Conservation (phyloP, 64 coral and sea anemone genomes). For the Acropora tenuis region DNA sequence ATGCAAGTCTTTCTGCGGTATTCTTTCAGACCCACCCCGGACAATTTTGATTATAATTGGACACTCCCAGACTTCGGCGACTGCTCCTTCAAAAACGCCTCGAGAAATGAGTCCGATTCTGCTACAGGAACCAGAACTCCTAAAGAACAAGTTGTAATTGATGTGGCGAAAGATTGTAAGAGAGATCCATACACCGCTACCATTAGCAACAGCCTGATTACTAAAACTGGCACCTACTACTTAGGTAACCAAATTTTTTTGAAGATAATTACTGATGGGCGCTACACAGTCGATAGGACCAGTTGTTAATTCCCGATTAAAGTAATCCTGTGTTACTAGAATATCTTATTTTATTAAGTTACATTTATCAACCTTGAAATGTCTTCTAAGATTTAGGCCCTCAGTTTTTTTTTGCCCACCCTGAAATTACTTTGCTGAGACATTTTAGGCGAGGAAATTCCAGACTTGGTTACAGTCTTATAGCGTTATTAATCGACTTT, state of each 20-base stretch:
- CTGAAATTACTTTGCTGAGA: too few relatives aligned
- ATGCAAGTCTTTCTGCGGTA: conserved; percentile 50
- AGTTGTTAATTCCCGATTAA: too few relatives aligned
- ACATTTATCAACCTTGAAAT: too few relatives aligned
- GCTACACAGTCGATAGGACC: too few relatives aligned
- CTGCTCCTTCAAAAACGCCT: conserved; percentile 43
- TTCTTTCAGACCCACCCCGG: conserved; percentile 33
- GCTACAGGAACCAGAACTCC: background rate
- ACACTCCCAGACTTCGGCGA: conserved; percentile 76
- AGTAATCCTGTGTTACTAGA: too few relatives aligned
- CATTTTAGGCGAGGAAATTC: too few relatives aligned
- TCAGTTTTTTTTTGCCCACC: too few relatives aligned
- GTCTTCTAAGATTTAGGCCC: too few relatives aligned
- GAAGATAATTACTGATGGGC: too few relatives aligned
- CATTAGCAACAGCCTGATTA: conserved; percentile 55
- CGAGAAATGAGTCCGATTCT: conserved; percentile 1
- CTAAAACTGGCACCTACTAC: conserved; percentile 57
- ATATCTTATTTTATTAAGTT: too few relatives aligned
- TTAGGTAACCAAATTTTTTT: conserved; percentile 29
- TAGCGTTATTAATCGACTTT: too few relatives aligned
- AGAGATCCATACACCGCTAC: conserved; percentile 66
- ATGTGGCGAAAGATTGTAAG: conserved; percentile 54
- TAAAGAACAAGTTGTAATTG: background rate
- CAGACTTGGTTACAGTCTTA: too few relatives aligned
- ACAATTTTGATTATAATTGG: conserved; percentile 76